These are phyloP conservation scores for Drosophila trichaetosa DNA, from an alignment of 2,888 invertebrate genomes.

Conservation along the genomic window DNA sequence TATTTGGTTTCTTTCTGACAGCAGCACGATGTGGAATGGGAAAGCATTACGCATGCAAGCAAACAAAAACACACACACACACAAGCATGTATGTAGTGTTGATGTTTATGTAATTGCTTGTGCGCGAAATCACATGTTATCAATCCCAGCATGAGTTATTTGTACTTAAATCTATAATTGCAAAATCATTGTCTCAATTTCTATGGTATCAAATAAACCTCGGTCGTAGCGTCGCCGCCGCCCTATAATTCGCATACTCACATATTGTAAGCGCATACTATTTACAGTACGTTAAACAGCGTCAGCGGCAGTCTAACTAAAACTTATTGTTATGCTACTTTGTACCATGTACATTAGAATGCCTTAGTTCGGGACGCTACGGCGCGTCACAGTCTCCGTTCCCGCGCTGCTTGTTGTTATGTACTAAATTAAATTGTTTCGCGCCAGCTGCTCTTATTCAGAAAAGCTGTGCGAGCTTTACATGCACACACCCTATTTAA, in stretches of 20 bases:
- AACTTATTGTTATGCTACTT: constrained; percentile 39
- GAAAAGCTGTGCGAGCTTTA: constrained; percentile 26
- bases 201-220: background rate
- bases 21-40: constrained; percentile 12
- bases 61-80: background rate
- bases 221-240: constrained; percentile 6
- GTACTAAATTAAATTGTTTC: constrained; percentile 37
- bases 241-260: constrained; percentile 39
- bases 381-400: constrained; percentile 18
- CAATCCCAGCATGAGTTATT: background rate
- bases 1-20: constrained; percentile 15
- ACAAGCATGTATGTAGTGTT: background rate
- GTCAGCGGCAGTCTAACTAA: constrained; percentile 18
- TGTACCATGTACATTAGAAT: constrained; percentile 32
- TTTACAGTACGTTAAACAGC: background rate
- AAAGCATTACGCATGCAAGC: constrained; percentile 22
- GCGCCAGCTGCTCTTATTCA: constrained; percentile 33
- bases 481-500: background rate
- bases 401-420: constrained; percentile 26
- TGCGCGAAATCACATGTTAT: constrained; percentile 2
- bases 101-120: constrained; percentile 27
- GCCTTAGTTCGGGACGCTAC: constrained; percentile 13
- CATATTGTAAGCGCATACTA: constrained; percentile 26
- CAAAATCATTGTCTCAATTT: background rate
- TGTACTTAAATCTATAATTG: background rate